A percentile compares a stretch with the other conserved stretches of the same genome.
Conservation (phyloP, 2,888 invertebrate species). For the Pristionchus japonicus region DNA sequence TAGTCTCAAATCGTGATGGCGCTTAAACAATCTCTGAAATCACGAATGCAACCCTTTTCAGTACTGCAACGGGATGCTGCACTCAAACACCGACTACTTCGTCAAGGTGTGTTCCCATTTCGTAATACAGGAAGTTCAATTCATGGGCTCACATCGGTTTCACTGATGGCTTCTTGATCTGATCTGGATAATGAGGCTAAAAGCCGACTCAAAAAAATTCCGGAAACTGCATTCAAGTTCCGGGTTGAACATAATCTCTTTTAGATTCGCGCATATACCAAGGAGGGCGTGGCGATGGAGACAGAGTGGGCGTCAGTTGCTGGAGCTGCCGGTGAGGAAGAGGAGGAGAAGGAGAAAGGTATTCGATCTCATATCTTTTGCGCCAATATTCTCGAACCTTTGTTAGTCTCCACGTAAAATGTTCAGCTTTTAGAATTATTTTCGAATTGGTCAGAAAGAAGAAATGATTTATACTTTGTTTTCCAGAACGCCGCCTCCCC, state of each 20-base stretch:
- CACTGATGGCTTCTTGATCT: too few species aligned
- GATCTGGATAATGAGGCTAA: too few species aligned
- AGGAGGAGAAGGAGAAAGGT: conserved; percentile 55
- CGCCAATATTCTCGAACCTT: not conserved
- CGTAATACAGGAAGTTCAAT: too few species aligned
- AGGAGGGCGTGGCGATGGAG: conserved; percentile 71
- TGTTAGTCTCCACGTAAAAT: not conserved
- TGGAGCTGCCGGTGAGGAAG: conserved; percentile 57
- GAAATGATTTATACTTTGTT: not conserved
- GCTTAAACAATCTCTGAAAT: not conserved
- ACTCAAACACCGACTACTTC: conserved; percentile 67
- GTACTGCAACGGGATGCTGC: conserved; percentile 72
- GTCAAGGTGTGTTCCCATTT: conserved; percentile 55
- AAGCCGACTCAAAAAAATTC: too few species aligned
- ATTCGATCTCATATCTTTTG: not conserved
- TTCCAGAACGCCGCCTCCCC: conserved; percentile 68
- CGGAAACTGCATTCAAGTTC: not conserved
- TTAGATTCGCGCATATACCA: conserved; percentile 68
- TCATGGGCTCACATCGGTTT: too few species aligned
- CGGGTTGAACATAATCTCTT: not conserved
- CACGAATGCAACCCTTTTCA: conserved; percentile 45
- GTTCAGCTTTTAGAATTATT: not conserved
- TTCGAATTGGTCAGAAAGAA: not conserved
- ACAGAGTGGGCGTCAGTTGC: conserved; percentile 70
- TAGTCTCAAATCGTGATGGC: too few species aligned